Evolutionary conservation across 2,113 vertebrate species (phyloP).

Genomic region (Lampris megalopsis): DNA sequence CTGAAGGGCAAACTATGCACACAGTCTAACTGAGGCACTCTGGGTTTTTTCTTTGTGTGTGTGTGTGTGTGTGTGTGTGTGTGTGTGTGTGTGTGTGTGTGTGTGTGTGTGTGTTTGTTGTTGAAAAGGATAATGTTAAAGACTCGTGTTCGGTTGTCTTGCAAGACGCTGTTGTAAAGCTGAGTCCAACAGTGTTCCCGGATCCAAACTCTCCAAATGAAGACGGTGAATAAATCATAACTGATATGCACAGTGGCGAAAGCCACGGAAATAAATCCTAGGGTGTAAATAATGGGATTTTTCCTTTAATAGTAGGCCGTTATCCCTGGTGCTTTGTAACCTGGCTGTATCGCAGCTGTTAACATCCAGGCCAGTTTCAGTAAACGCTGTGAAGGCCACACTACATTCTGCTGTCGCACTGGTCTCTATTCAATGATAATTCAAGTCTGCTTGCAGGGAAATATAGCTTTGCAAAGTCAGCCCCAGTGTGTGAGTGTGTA

Average conservation of each 20-base stretch:
- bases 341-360: neutral
- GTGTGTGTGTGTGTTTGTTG: too few relatives aligned
- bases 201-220: too few relatives aligned
- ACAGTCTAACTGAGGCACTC: too few relatives aligned
- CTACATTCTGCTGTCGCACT: slow-evolving; percentile 6
- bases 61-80: too few relatives aligned
- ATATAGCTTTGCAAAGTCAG: slow-evolving; percentile 13
- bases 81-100: too few relatives aligned
- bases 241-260: neutral
- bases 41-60: too few relatives aligned
- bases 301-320: neutral
- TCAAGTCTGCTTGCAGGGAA: slow-evolving; percentile 21
- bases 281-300: neutral
- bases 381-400: neutral
- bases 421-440: slow-evolving; percentile 35
- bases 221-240: too few relatives aligned
- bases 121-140: too few relatives aligned
- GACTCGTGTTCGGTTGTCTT: too few relatives aligned
- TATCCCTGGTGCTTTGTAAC: neutral
- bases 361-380: neutral
- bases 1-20: too few relatives aligned
- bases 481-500: neutral
- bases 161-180: too few relatives aligned
- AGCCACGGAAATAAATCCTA: neutral
- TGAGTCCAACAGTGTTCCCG: too few relatives aligned